Evolutionary conservation across 2,888 invertebrate species (phyloP), one percentile per base, ranked within the genome.

Genomic region (Spatulosminthurus flaviceps): DNA sequence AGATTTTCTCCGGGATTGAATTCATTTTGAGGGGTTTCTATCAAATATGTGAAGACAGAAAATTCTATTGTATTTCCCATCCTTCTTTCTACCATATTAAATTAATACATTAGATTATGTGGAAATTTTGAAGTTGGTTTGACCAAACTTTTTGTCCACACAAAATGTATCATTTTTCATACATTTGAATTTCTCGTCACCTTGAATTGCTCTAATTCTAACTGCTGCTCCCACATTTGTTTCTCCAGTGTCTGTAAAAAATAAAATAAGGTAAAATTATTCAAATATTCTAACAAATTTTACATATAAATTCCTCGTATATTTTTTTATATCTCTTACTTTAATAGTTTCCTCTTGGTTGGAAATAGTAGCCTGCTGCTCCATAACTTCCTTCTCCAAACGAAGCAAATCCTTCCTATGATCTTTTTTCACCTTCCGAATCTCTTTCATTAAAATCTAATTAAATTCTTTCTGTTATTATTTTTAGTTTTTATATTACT

Each of bases 371-470:
- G 21, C 29, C 22, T 42, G 1, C 21, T 29, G 43, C 26, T 21
- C 9, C 22, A 29, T 19, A 34, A 72, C 43, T 42, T 72, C 22
- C 26, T 42, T 21, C 43, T 72, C 72, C 7, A 72, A n/a, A 2
- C 71, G 28, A n/a, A 71, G 34, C 5, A 71, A 29, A n/a, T 71
- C 29, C 41, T 29, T 72, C 21, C 72, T 26, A 16, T 26, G 22
- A 1, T 43, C 41, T n/a, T 71, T 71, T 21, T 71, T 71, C 26
- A 34, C 5, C 21, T 34, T 26, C 22, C 34, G 26, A 5, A 34
- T 28, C 19, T 71, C 71, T 11, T 34, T 71, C 28, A 22, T 21
- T 22, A 72, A 72, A 42, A 4, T 19, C 43, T 72, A 22, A 4
- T 1, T 34, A 4, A 34, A 34, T n/a, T n/a, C n/a, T n/a, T n/a